Base-by-base conservation (phyloP, 2,888 invertebrate genomes). In the Leptinotarsa juncta region DNA sequence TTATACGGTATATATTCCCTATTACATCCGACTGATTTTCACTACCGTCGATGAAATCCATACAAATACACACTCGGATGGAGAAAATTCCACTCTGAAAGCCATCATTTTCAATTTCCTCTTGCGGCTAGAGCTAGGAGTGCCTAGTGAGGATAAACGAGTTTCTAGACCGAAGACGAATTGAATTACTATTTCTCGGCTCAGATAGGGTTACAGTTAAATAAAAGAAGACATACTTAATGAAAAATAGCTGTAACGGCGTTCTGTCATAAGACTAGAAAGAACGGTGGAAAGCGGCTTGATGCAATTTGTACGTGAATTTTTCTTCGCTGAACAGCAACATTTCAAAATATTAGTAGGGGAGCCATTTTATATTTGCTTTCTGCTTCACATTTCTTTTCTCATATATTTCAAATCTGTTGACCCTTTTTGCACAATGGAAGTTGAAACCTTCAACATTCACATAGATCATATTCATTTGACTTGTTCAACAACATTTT, bases 231-330 rank as follows among this genome's bases (percentile, higher is more conserved):
- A 23, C 57, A 42, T 48, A 3, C 67, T 48, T 15, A 32, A 57
- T 69, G 69, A 57, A 69, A 69, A 69, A 57, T 67, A 60, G 69
- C 69, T 57, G 42, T 48, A 69, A 69, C 48, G 57, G 57, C 69
- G 3, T 55, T 55, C 49, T 57, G 53, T 57, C 68, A 68, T 69
- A 57, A 23, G 67, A 26, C 16, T 7, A 50, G 51, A 53, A 67
- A 55, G 57, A 57, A 60, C 68, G 23, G 55, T 68, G 32, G 68
- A 55, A 42, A 57, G 57, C 48, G 48, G n/a, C 69, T 42, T 69
- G 57, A 69, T 69, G 69, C 69, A 69, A 69, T 69, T 69, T 69
- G 57, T 69, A 48, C 49, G 42, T 18, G 69, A 60, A 69, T 60
- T 69, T 57, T 69, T 57, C 69, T 26, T 50, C 15, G 16, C 42